Conservation (phyloP, 2,113 vertebrate species). For the Prunella himalayana region DNA sequence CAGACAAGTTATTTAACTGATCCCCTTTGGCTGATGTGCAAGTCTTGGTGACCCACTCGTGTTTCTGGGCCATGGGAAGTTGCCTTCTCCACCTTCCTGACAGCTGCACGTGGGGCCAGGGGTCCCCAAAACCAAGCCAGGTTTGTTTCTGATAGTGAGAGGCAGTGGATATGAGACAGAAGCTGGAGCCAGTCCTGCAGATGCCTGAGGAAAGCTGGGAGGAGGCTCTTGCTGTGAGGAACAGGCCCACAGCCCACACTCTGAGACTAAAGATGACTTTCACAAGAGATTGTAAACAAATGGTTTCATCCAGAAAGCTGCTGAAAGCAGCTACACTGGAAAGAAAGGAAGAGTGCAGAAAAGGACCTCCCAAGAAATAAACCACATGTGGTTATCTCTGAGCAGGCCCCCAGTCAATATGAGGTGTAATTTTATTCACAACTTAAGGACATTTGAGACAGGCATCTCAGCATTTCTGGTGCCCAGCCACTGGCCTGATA, state of each 20-base stretch:
- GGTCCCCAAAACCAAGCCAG: background rate
- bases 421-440: background rate
- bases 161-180: background rate
- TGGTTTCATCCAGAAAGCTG: background rate
- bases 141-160: background rate
- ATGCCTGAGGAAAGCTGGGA: background rate
- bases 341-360: background rate
- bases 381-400: background rate
- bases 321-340: background rate
- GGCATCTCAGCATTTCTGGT: background rate
- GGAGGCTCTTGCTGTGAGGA: background rate
- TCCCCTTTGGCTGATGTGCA: background rate
- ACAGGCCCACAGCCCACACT: background rate
- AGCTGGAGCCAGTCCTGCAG: background rate
- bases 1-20: background rate
- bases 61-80: background rate
- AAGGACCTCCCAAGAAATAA: background rate
- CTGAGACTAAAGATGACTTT: background rate
- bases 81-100: background rate
- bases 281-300: background rate
- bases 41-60: background rate
- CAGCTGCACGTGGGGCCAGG: rapidly evolving
- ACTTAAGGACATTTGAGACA: background rate
- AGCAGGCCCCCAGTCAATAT: background rate
- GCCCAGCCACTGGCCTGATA: background rate